These are phyloP conservation scores for Terebella lapidaria DNA, from an alignment of 2,888 invertebrate genomes.

Conservation along the genomic window DNA sequence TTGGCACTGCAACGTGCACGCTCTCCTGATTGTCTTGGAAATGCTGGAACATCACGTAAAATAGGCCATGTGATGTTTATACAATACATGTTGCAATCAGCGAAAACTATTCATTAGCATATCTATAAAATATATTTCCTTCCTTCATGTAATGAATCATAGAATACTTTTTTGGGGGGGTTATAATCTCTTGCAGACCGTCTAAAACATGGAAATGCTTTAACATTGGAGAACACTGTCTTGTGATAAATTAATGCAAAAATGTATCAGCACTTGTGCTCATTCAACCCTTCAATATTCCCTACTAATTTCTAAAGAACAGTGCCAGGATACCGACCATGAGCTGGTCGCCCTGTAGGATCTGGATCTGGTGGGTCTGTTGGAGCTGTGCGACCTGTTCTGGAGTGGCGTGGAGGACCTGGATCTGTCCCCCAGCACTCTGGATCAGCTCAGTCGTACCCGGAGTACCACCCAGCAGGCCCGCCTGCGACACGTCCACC, in stretches of 20 bases:
- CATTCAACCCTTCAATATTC: too few relatives aligned
- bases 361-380: conserved; percentile 18
- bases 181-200: too few relatives aligned
- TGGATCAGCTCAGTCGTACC: conserved; percentile 12
- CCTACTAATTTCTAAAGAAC: too few relatives aligned
- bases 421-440: conserved; percentile 37
- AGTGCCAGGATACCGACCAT: conserved; percentile 5
- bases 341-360: conserved; percentile 16
- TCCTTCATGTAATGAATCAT: too few relatives aligned
- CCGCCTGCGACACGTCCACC: not conserved
- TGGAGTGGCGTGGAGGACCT: conserved; percentile 53
- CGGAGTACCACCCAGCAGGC: not conserved
- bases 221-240: not conserved
- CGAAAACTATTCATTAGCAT: too few relatives aligned
- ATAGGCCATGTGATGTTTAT: too few relatives aligned
- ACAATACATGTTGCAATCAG: too few relatives aligned
- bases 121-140: too few relatives aligned
- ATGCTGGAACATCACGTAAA: too few relatives aligned
- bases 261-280: not conserved
- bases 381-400: conserved; percentile 51
- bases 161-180: too few relatives aligned
- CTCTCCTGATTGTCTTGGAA: too few relatives aligned
- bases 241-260: not conserved
- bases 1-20: not conserved
- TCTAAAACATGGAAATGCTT: not conserved